Base-by-base conservation (phyloP, 2,888 invertebrate species). In the Caenorhabditis uteleia region DNA sequence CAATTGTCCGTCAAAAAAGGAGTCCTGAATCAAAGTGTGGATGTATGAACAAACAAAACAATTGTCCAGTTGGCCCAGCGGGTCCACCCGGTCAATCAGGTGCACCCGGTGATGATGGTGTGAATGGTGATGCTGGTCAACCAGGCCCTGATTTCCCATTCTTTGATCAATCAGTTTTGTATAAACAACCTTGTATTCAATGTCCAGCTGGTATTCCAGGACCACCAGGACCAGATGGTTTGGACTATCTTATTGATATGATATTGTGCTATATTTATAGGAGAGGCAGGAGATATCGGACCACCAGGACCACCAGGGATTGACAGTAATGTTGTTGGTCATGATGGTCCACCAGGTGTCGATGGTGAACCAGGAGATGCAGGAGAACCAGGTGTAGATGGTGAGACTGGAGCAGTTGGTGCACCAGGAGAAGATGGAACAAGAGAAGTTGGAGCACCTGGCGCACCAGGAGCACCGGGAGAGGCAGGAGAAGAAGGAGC, bases 111-210 rank as follows among this genome's bases (percentile, higher is more conserved):
- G 64, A 64, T 33, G 54, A 64, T 26, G 64, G 64, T 12, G 23
- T 42, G 29, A 34, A 57, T 36, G 64, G 64, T 25, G 43, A 54
- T 14, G 45, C 48, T 10, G 64, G 64, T 36, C 53, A 45, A 27
- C 53, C 53, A 16, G 64, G 64, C 16, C 64, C 57, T 10, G 58
- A 58, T 39, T 64, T 64, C 34, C 64, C 64, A n/a, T 29, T 58
- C 6, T 58, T 55, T 39, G 56, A 62, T 39, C 51, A 56, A 8
- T 42, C 45, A 1, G 40, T 53, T 12, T 48, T 48, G 23, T 62
- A 56, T 18, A 27, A 48, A 58, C 58, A 45, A 16, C 58, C 48
- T 20, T 64, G 64, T 27, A 58, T 64, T 16, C 58, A 43, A 12
- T 64, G 64, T 18, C 58, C 57, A 8, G 64, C 40, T 3, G 64